Evolutionary conservation across 2,797 vertebrate species (phyloP).

Genomic region (Gambelia wislizenii): DNA sequence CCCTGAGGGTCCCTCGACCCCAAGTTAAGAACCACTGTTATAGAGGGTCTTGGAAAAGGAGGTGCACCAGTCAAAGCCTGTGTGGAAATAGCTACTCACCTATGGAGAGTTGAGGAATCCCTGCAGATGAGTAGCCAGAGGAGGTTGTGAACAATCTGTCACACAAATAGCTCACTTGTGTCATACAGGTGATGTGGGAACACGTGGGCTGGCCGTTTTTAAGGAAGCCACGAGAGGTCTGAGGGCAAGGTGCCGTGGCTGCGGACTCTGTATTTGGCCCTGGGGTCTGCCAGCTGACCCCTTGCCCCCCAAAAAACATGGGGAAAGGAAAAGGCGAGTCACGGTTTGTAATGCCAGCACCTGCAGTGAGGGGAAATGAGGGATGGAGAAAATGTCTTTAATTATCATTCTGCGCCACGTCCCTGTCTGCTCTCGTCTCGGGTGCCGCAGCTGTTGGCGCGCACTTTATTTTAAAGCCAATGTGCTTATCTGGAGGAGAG

Average conservation of each 20-base stretch:
- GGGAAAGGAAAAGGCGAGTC: slow-evolving; percentile 62
- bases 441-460: slow-evolving; percentile 79
- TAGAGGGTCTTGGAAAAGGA: too few relatives aligned
- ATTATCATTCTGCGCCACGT: slow-evolving; percentile 86
- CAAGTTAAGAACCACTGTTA: too few relatives aligned
- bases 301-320: neutral
- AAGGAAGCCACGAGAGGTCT: too few relatives aligned
- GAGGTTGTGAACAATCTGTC: too few relatives aligned
- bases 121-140: neutral
- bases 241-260: neutral
- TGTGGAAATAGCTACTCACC: neutral
- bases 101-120: neutral
- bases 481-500: slow-evolving; percentile 77
- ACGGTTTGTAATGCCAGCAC: slow-evolving; percentile 84
- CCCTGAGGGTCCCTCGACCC: too few relatives aligned
- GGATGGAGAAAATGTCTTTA: slow-evolving; percentile 80
- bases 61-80: neutral
- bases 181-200: too few relatives aligned
- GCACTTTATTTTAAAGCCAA: slow-evolving; percentile 76
- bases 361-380: slow-evolving; percentile 76
- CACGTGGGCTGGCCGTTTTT: too few relatives aligned
- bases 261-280: slow-evolving; percentile 70
- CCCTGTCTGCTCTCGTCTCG: slow-evolving; percentile 84
- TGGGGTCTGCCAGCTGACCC: slow-evolving; percentile 72
- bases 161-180: too few relatives aligned